phyloP scores from a whole-genome alignment of 2,888 invertebrate genomes.

The Serrognathus titanus region DNA sequence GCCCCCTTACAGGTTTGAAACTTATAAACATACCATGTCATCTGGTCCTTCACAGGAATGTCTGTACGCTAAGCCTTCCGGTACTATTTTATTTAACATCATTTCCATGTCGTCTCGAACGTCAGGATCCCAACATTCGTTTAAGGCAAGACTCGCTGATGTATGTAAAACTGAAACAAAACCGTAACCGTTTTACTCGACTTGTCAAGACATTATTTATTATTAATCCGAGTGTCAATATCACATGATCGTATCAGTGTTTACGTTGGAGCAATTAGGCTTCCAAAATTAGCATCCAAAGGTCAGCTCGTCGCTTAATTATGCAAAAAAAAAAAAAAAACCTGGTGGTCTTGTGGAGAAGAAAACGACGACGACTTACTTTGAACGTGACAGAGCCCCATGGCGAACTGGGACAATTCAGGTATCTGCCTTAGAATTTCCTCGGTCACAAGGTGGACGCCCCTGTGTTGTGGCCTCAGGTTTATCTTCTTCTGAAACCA shows the following conservation, averaged over 20 bases:
- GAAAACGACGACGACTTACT: slow-evolving; percentile 63
- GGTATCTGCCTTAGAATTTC: slow-evolving; percentile 93
- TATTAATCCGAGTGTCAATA: neutral
- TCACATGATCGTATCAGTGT: neutral
- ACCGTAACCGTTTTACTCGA: neutral
- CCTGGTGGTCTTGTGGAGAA: neutral
- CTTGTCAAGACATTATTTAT: neutral
- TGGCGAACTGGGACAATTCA: slow-evolving; percentile 89
- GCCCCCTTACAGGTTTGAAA: neutral
- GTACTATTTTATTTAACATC: slow-evolving; percentile 98
- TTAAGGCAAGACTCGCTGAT: slow-evolving; percentile 94
- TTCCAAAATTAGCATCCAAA: no score
- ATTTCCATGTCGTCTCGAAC: slow-evolving; percentile 98
- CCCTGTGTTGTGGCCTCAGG: slow-evolving; percentile 92
- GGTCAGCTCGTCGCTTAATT: no score
- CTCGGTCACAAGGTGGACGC: slow-evolving; percentile 95
- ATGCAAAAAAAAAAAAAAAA: neutral
- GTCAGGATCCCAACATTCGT: slow-evolving; percentile 98
- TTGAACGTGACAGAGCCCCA: slow-evolving; percentile 95
- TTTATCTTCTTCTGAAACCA: slow-evolving; percentile 98
- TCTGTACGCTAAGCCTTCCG: slow-evolving; percentile 92
- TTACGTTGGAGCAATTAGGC: no score
- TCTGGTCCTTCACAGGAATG: slow-evolving; percentile 98
- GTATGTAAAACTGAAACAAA: slow-evolving; percentile 88
- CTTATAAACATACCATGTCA: slow-evolving; percentile 78